phyloP scores from a whole-genome alignment of 2,797 vertebrate species.

The Enoplosus armatus region DNA sequence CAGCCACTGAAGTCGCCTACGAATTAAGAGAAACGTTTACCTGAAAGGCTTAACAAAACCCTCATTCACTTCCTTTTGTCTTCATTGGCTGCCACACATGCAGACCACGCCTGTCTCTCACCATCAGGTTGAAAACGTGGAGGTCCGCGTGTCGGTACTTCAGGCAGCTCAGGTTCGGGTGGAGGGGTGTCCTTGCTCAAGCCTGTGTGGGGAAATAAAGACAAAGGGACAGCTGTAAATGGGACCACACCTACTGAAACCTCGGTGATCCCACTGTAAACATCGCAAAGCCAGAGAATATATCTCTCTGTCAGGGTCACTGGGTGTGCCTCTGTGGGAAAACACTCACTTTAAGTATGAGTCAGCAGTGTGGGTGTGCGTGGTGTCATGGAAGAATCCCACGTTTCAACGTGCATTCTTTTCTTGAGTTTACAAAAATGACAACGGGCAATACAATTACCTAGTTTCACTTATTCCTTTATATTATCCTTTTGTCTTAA shows the following conservation, averaged over 20 bases:
- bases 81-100: background rate
- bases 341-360: slow-evolving; percentile 2
- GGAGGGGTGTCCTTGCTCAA: slow-evolving; percentile 75
- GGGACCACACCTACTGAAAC: slow-evolving; percentile 11
- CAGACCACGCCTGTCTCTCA: slow-evolving; percentile 36
- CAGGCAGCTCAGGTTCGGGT: slow-evolving; percentile 73
- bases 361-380: slow-evolving; percentile 10
- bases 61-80: background rate
- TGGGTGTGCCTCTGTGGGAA: slow-evolving; percentile 29
- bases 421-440: background rate
- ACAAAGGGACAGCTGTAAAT: slow-evolving; percentile 31
- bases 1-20: slow-evolving; percentile 87
- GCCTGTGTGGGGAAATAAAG: slow-evolving; percentile 72
- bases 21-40: background rate
- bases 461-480: background rate
- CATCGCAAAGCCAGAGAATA: slow-evolving; percentile 8
- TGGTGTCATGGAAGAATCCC: background rate
- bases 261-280: slow-evolving; percentile 20
- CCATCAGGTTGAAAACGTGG: slow-evolving; percentile 78
- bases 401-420: background rate
- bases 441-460: background rate
- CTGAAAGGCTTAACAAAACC: background rate
- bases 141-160: slow-evolving; percentile 48
- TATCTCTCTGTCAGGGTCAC: slow-evolving; percentile 8
- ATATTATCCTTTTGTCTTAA: too few relatives aligned